Conservation (phyloP, 2,888 invertebrate species). For the Drosophila suboccidentalis region DNA sequence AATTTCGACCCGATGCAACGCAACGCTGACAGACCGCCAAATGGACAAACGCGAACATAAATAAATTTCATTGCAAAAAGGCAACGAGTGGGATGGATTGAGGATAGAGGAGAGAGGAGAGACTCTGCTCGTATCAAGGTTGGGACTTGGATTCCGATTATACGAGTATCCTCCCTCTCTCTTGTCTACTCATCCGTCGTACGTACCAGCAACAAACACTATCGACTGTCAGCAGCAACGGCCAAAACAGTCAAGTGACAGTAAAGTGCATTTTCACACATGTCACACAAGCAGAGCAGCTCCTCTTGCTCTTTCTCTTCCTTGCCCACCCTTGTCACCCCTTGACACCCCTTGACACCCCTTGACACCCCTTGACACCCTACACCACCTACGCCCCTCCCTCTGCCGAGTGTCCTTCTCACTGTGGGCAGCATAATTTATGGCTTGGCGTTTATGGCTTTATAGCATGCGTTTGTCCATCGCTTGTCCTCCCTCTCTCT, state of each 20-base stretch:
- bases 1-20: constrained; percentile 6
- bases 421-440: constrained; percentile 71
- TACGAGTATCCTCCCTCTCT: background rate
- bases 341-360: background rate
- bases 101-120: background rate
- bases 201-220: constrained; percentile 5
- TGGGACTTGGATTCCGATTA: constrained; percentile 30
- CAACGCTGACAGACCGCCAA: constrained; percentile 37
- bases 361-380: background rate
- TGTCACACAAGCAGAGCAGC: constrained; percentile 57
- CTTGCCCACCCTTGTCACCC: background rate
- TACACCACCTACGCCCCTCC: background rate
- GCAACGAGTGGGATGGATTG: background rate
- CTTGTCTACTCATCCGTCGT: background rate
- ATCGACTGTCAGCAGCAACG: constrained; percentile 48
- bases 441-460: constrained; percentile 74
- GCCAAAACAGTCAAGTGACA: constrained; percentile 70
- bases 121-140: constrained; percentile 1
- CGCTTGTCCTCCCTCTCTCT: constrained; percentile 1
- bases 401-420: background rate
- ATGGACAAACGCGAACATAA: constrained; percentile 51
- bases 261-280: constrained; percentile 77
- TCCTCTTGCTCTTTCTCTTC: background rate
- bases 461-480: constrained; percentile 74
- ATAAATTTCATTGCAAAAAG: constrained; percentile 49